These are phyloP conservation scores for Aleiodes leptofemur DNA, from an alignment of 2,888 invertebrate genomes.

Conservation along the genomic window DNA sequence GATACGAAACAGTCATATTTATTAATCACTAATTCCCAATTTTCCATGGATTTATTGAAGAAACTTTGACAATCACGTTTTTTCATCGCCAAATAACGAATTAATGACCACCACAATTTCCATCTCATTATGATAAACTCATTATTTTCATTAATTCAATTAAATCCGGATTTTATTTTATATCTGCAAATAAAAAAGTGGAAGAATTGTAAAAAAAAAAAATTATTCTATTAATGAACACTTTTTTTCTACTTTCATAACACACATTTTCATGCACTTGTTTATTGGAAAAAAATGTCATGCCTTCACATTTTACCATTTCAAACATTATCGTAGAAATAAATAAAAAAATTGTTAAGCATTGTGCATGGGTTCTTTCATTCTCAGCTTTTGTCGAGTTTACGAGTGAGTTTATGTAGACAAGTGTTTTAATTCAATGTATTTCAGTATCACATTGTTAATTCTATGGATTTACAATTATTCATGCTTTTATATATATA, in stretches of 20 bases:
- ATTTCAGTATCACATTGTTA: conserved; percentile 3
- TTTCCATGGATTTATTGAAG: conserved; percentile 36
- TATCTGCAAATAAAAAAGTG: not conserved
- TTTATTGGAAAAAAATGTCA: conserved; percentile 5
- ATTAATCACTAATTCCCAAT: not conserved
- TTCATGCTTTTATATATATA: not conserved
- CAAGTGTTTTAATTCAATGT: conserved; percentile 13
- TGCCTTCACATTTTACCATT: not conserved
- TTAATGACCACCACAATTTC: conserved; percentile 27
- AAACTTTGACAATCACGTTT: conserved; percentile 1
- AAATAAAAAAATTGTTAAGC: not conserved
- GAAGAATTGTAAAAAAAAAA: too few relatives aligned
- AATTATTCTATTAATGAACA: too few relatives aligned
- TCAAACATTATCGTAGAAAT: not conserved
- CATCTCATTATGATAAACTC: conserved; percentile 36
- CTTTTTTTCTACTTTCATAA: too few relatives aligned
- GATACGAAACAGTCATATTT: conserved; percentile 78
- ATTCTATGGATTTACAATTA: conserved; percentile 14
- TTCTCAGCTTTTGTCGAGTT: conserved; percentile 14
- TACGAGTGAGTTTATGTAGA: conserved; percentile 12
- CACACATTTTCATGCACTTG: too few relatives aligned
- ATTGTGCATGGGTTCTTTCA: conserved; percentile 5
- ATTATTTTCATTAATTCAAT: not conserved
- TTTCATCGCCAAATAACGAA: conserved; percentile 23
- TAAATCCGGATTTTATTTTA: not conserved